A percentile compares a stretch with the other conserved stretches of the same genome.
These are phyloP conservation scores for Todiramphus chloris DNA, from an alignment of 2,113 vertebrate species.

Conservation along the genomic window DNA sequence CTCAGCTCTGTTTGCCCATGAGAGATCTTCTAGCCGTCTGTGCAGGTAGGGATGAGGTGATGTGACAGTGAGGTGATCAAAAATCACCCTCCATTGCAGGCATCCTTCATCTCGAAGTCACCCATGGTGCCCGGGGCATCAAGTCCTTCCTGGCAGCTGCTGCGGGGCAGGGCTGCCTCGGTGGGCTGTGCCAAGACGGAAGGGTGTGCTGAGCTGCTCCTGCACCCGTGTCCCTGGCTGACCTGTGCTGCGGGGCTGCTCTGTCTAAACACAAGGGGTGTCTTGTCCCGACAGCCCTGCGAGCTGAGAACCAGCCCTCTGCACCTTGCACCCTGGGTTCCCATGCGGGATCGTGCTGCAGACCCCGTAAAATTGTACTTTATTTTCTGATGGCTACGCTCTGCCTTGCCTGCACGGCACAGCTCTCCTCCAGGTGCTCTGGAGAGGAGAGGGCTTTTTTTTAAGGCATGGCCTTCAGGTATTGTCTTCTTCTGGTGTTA, in stretches of 20 bases:
- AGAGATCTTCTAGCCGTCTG: background rate
- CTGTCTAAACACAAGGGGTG: background rate
- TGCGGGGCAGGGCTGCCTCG: background rate
- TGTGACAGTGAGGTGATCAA: background rate
- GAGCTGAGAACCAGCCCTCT: background rate
- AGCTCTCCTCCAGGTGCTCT: background rate
- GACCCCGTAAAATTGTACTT: background rate
- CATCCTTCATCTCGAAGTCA: background rate
- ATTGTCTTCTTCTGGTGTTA: background rate
- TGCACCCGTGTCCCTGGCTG: background rate
- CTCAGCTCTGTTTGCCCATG: background rate
- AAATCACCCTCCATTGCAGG: background rate
- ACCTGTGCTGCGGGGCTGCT: background rate
- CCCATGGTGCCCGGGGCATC: background rate
- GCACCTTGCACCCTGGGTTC: background rate
- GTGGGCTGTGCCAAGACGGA: background rate
- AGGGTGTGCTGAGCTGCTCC: background rate
- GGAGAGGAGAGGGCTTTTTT: background rate
- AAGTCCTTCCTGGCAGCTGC: background rate
- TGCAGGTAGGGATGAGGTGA: background rate
- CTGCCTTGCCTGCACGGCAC: background rate
- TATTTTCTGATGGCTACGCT: background rate
- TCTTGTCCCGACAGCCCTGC: background rate
- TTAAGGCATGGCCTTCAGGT: background rate
- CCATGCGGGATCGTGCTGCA: background rate